Base-by-base conservation (phyloP, 2,113 vertebrate genomes). In the Pteruthius melanotis region DNA sequence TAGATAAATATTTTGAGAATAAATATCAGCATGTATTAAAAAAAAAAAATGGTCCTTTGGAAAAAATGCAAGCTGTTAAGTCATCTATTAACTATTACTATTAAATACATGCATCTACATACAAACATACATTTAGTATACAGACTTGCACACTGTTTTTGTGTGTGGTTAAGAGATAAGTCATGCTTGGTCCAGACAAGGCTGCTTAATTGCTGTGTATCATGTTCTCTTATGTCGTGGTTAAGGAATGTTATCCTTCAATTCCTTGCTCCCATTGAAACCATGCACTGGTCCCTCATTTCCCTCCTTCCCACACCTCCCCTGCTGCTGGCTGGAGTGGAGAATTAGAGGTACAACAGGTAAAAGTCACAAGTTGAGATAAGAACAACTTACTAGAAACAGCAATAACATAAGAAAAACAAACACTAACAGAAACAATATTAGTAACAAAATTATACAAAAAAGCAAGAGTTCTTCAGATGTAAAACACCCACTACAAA, bases 301-400 rank as follows among this genome's bases (percentile, higher is more conserved):
- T 28, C 8, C 22, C 5, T 35, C 16, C 35, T 57, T 59, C 16
- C 44, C 24, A 50, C 4, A 12, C 9, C 10, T 74, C 10, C 35
- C 27, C 13, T 57, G 7, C 28, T 42, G 27, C 10, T 7, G 22
- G 31, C 7, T 56, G 10, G 13, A 81, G 26, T 65, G 42, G 6
- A 33, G 33, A 74, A 44, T 9, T 74, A 9, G 20, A 65, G 18
- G 30, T 35, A 57, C 9, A 57, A 59, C 60, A 74, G 23, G 31
- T 44, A 57, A 57, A 72, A 42, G 28, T 57, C 27, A 37, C 0
- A 0, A 8, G 22, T 9, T 65, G 27, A 33, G 35, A 52, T 33
- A 50, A 57, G 37, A 65, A 28, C 22, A 89, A 59, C 13, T 44
- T 59, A 44, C 4, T 44, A 10, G 44, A 74, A 74, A 66, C 12